A percentile compares a stretch with the other conserved stretches of the same genome.
phyloP scores from a whole-genome alignment of 2,797 vertebrate species.

The Leuciscus waleckii region DNA sequence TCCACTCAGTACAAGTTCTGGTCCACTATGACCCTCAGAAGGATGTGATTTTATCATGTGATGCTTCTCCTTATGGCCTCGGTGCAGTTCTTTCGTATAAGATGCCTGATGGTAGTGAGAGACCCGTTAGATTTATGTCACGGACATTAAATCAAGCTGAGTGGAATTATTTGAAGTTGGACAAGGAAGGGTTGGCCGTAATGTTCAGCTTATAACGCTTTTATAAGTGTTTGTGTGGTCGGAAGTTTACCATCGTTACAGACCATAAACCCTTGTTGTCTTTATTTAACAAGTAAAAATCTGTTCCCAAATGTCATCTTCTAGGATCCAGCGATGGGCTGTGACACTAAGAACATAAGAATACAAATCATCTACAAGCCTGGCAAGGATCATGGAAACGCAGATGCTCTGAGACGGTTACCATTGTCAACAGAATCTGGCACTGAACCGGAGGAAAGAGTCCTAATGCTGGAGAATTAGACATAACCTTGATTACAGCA shows the following conservation, averaged over 20 bases:
- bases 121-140: not conserved
- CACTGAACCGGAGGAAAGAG: not conserved
- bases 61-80: too few species aligned
- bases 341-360: constrained; percentile 2
- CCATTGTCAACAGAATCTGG: not conserved
- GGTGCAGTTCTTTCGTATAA: too few species aligned
- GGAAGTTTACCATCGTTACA: constrained; percentile 18
- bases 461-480: constrained; percentile 7
- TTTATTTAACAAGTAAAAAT: not conserved
- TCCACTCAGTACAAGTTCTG: too few species aligned
- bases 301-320: constrained; percentile 11
- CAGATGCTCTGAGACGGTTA: not conserved
- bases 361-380: constrained; percentile 6
- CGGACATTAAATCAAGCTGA: not conserved
- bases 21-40: too few species aligned
- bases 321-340: constrained; percentile 5
- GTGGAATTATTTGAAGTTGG: not conserved
- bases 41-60: too few species aligned
- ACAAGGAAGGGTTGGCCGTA: not conserved
- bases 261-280: constrained; percentile 26
- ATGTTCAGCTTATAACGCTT: constrained; percentile 23
- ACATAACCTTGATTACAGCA: not conserved
- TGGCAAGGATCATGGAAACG: constrained; percentile 24
- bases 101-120: too few species aligned
- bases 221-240: constrained; percentile 22